phyloP scores from a whole-genome alignment of 92 coral and sea anemone species.

The Blastomussa wellsi region DNA sequence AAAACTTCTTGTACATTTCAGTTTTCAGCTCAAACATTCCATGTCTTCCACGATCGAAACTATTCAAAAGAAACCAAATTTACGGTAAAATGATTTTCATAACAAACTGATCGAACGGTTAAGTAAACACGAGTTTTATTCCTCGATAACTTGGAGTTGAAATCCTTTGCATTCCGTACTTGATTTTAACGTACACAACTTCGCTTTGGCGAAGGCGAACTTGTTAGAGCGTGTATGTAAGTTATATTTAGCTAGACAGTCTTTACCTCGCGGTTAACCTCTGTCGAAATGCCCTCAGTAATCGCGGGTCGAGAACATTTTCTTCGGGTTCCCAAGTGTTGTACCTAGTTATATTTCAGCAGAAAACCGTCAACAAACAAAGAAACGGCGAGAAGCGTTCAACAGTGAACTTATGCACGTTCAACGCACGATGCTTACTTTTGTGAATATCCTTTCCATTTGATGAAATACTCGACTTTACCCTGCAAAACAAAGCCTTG shows the following conservation, averaged over 20 bases:
- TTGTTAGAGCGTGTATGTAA: background rate
- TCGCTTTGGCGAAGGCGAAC: constrained; percentile 3
- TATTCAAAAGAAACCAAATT: background rate
- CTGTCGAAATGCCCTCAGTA: constrained; percentile 83
- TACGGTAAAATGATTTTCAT: constrained; percentile 12
- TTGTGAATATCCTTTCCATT: constrained; percentile 98
- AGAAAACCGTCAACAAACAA: constrained; percentile 9
- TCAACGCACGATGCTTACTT: constrained; percentile 69
- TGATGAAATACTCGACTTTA: constrained; percentile 94
- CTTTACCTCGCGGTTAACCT: constrained; percentile 59
- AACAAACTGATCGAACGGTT: background rate
- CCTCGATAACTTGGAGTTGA: background rate
- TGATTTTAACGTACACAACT: background rate
- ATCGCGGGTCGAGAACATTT: constrained; percentile 92
- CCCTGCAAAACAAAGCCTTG: constrained; percentile 73
- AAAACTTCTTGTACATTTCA: background rate
- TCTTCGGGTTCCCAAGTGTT: constrained; percentile 99
- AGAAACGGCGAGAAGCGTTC: constrained; percentile 11
- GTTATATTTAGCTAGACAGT: too few relatives aligned
- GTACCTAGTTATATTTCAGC: constrained; percentile 63
- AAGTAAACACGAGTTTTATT: background rate
- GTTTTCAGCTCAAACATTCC: background rate
- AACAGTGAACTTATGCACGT: constrained; percentile 27
- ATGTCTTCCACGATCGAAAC: background rate
- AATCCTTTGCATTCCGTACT: background rate